Evolutionary conservation across 2,113 vertebrate genomes (phyloP).

Genomic region (Pteropus alecto): DNA sequence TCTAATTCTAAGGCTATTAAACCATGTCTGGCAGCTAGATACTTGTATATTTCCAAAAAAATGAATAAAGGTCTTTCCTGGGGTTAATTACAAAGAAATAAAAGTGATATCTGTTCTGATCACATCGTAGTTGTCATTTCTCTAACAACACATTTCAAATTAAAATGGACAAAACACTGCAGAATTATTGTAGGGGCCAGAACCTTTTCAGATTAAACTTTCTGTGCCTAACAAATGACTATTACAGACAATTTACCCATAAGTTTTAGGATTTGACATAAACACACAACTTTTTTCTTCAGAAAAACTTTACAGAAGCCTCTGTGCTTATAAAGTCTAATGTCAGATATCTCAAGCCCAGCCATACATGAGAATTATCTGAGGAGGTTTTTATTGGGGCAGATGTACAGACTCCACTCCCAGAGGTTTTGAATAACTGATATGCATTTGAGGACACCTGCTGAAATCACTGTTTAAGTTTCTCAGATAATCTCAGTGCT

Average conservation of each 20-base stretch:
- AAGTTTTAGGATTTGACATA: background rate
- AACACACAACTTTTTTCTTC: background rate
- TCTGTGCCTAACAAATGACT: background rate
- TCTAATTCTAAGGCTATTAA: conserved; percentile 26
- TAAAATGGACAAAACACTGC: background rate
- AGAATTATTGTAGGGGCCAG: background rate
- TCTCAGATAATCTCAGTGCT: background rate
- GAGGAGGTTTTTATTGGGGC: background rate
- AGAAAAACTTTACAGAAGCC: background rate
- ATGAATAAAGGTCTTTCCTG: background rate
- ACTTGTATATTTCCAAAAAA: conserved; percentile 29
- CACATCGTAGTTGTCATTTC: background rate
- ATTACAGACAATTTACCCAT: background rate
- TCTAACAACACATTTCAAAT: conserved; percentile 15
- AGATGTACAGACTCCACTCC: background rate
- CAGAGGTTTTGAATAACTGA: background rate
- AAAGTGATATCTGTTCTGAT: background rate
- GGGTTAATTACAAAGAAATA: conserved; percentile 63
- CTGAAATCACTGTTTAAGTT: background rate
- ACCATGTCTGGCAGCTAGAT: background rate
- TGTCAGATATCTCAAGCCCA: rapidly evolving
- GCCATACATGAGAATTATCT: background rate
- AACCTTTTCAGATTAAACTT: conserved; percentile 17
- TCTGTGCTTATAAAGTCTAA: background rate
- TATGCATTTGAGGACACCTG: background rate